phyloP scores from a whole-genome alignment of 2,113 vertebrate species.

The Corvus cornix region DNA sequence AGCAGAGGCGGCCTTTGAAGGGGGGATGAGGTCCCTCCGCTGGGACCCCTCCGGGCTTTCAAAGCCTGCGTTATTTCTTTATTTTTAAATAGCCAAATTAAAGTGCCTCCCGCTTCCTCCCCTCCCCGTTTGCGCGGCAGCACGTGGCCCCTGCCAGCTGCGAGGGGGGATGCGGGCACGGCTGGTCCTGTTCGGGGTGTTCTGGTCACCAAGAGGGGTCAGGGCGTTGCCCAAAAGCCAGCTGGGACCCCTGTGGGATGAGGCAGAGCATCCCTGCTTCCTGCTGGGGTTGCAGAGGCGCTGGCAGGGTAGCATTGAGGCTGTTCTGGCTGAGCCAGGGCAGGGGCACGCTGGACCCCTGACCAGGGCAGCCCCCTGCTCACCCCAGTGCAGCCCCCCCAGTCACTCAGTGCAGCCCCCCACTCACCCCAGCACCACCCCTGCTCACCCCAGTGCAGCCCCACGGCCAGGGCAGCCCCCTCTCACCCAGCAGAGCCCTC shows the following conservation, averaged over 20 bases:
- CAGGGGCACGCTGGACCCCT: fast-evolving
- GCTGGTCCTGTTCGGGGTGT: fast-evolving
- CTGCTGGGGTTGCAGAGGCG: neutral
- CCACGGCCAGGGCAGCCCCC: neutral
- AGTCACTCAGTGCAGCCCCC: neutral
- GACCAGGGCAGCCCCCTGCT: neutral
- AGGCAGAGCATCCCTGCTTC: neutral
- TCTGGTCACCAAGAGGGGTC: neutral
- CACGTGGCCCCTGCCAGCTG: neutral
- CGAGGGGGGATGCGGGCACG: neutral
- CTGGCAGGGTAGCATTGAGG: no score
- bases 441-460: neutral
- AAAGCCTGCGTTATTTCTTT: conserved; percentile 66
- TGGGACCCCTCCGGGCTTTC: conserved; percentile 71
- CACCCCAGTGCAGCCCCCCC: neutral
- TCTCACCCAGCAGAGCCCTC: no score
- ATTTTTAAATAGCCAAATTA: conserved; percentile 76
- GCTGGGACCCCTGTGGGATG: neutral
- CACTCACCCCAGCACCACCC: neutral
- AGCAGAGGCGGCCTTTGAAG: conserved; percentile 71
- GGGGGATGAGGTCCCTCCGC: conserved; percentile 64
- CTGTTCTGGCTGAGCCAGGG: neutral
- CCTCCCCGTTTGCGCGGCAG: neutral
- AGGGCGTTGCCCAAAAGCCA: neutral
- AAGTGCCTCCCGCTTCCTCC: conserved; percentile 49